These are phyloP conservation scores for Tychaedon coryphoeus DNA, from an alignment of 2,113 vertebrate species.

Conservation along the genomic window DNA sequence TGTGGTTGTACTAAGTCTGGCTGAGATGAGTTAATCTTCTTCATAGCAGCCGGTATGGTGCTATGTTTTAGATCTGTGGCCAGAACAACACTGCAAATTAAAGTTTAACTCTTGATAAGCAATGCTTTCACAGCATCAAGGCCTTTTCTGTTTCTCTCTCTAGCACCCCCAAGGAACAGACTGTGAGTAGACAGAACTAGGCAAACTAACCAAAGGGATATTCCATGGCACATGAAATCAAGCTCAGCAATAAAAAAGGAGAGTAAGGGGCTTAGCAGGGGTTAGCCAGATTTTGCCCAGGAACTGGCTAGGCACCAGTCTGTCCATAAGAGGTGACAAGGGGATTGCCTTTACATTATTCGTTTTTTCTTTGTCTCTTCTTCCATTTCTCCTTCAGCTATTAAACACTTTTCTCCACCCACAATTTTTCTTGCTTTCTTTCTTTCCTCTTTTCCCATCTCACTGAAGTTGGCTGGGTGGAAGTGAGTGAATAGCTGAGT, in stretches of 20 bases:
- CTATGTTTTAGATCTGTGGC: neutral
- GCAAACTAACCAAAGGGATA: neutral
- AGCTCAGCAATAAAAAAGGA: neutral
- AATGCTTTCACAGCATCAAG: neutral
- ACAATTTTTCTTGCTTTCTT: neutral
- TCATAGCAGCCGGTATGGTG: neutral
- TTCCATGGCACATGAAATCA: neutral
- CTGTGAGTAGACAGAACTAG: neutral
- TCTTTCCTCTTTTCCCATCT: neutral
- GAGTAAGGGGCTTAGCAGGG: neutral
- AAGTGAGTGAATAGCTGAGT: neutral
- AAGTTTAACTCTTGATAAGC: neutral
- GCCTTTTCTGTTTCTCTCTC: neutral
- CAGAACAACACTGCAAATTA: neutral
- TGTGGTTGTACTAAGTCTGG: neutral
- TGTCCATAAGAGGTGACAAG: neutral
- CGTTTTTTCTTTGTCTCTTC: neutral
- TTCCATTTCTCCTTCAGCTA: neutral
- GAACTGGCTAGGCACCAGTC: neutral
- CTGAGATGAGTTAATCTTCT: neutral
- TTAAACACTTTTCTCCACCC: neutral
- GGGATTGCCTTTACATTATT: neutral
- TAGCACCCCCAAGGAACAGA: neutral
- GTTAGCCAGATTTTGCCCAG: neutral
- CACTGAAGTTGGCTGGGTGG: neutral